Base-by-base conservation (phyloP, 2,113 vertebrate genomes). In the Ptilonorhynchus violaceus region DNA sequence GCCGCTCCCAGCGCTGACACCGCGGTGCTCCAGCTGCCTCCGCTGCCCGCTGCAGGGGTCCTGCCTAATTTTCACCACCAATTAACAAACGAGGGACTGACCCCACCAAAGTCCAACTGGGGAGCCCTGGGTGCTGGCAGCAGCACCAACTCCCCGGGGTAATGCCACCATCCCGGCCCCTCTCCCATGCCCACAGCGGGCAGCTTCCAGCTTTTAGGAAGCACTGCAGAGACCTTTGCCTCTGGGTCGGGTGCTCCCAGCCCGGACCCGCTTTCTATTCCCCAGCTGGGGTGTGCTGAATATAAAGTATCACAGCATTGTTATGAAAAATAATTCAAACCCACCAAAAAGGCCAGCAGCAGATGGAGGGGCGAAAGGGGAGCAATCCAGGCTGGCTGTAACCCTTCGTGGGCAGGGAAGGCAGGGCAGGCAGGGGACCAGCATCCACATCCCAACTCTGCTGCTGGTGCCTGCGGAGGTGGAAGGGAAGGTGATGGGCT, bases 301-400 rank as follows among this genome's bases (percentile, higher is more conserved):
- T 50, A 41, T 77, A 75, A 95, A 90, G 37, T 55, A 76, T 49
- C 22, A 5, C 9, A 7, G 85, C 75, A 94, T 95, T 95, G 91
- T 93, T 88, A 83, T 1, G 11, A 76, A 83, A 88, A 95, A 90
- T 72, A 93, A 96, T 92, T 73, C 74, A 94, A 90, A 89, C 76
- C 91, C 96, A 87, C 85, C 88, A 76, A 80, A 93, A 85, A 73
- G 49, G 23, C 58, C 5, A 74, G 82, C 70, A 69, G 82, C 95
- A 90, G 94, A 81, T 90, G 92, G 82, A 73, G 78, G 78, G 77
- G 89, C 4, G 39, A 70, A 52, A 70, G 59, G 0, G 13, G 82
- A 93, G 70, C 82, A 39, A 56, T 21, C 17, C 5, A 3, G 39
- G 60, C 55, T 67, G 60, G 41, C 39, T 16, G 66, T 93, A 96